Evolutionary conservation across 2,888 invertebrate genomes (phyloP).

Genomic region (Himalopsyche japonica): DNA sequence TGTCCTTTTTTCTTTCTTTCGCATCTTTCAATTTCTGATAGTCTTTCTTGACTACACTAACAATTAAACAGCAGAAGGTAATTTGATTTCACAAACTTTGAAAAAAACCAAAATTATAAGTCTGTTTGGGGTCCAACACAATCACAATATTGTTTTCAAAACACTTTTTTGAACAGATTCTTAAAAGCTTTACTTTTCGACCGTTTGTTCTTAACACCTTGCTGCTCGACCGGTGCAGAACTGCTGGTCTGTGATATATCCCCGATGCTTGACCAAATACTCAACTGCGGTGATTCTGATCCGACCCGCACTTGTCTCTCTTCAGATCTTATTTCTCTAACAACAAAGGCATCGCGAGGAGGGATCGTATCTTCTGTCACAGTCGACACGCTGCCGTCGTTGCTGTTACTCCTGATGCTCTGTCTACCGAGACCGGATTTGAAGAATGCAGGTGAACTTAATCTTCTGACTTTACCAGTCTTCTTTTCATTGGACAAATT

Average conservation of each 20-base stretch:
- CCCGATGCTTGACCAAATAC: constrained; percentile 58
- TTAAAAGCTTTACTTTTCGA: constrained; percentile 72
- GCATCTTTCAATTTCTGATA: not conserved
- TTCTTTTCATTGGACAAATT: constrained; percentile 53
- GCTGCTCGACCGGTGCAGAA: constrained; percentile 43
- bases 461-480: constrained; percentile 57
- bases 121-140: not conserved
- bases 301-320: constrained; percentile 48
- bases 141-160: constrained; percentile 55
- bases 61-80: not conserved
- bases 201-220: constrained; percentile 53
- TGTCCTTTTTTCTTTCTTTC: not conserved
- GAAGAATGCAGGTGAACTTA: constrained; percentile 65
- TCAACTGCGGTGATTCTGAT: constrained; percentile 56
- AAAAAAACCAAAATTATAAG: not conserved
- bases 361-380: not conserved
- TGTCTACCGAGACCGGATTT: constrained; percentile 60
- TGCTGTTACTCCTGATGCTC: constrained; percentile 53
- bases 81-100: not conserved
- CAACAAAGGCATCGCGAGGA: not conserved
- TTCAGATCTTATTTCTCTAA: constrained; percentile 8
- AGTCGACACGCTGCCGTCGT: not conserved
- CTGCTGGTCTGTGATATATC: constrained; percentile 48
- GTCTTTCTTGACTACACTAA: not conserved
- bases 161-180: constrained; percentile 79